A percentile compares a stretch with the other conserved stretches of the same genome.
Conservation (phyloP, 64 coral and sea anemone species). For the Cladopsammia gracilis region DNA sequence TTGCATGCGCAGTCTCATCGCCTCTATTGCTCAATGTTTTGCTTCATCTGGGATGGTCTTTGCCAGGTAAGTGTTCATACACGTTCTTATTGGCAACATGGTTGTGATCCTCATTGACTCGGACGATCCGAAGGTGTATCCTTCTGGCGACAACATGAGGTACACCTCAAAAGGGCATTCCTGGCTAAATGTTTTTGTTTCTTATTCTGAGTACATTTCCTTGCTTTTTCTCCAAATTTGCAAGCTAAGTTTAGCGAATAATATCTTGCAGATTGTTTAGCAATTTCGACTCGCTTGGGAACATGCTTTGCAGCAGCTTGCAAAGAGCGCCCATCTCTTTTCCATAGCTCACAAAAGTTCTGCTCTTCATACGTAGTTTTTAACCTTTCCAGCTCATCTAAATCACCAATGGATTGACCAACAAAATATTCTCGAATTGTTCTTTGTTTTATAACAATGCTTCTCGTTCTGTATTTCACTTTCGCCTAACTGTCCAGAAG, state of each 20-base stretch:
- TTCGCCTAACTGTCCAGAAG: no score
- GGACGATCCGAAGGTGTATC: slow-evolving; percentile 25
- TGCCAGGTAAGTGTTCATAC: slow-evolving; percentile 64
- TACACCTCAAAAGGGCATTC: slow-evolving; percentile 63
- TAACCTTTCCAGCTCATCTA: slow-evolving; percentile 33
- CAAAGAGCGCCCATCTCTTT: slow-evolving; percentile 57
- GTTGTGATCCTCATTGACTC: slow-evolving; percentile 51
- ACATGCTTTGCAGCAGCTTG: slow-evolving; percentile 50
- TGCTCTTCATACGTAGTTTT: slow-evolving; percentile 56
- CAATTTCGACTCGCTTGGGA: slow-evolving; percentile 50
- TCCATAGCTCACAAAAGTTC: slow-evolving; percentile 73
- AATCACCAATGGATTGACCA: slow-evolving; percentile 38
- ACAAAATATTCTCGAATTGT: slow-evolving; percentile 2
- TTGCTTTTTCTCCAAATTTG: not conserved
- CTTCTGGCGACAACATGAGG: slow-evolving; percentile 32
- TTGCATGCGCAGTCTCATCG: slow-evolving; percentile 43
- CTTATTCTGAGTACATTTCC: not conserved
- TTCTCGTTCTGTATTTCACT: no score
- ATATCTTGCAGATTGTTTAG: slow-evolving; percentile 40
- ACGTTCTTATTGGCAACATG: slow-evolving; percentile 13
- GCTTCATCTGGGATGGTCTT: slow-evolving; percentile 30
- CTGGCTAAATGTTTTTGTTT: slow-evolving; percentile 11
- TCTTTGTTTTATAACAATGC: not conserved
- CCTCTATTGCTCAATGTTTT: slow-evolving; percentile 27
- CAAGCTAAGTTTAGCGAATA: slow-evolving; percentile 26